Evolutionary conservation across 2,888 invertebrate species (phyloP).

Genomic region (Sinopyrophorus schimmeli): DNA sequence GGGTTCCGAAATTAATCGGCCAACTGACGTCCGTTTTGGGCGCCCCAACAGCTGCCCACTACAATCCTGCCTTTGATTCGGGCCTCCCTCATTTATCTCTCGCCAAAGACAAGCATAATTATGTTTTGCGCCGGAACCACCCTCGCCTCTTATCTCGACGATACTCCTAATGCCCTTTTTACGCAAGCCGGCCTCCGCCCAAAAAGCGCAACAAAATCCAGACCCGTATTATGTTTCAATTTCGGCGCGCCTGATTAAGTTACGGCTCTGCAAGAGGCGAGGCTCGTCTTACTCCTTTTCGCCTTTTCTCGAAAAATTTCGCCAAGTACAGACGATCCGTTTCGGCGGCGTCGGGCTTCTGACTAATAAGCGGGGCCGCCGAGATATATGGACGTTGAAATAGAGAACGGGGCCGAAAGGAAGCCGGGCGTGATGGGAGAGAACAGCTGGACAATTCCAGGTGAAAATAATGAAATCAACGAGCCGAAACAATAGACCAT

Average conservation of each 20-base stretch:
- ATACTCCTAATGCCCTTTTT: constrained; percentile 25
- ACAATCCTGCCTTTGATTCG: constrained; percentile 31
- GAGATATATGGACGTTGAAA: constrained; percentile 55
- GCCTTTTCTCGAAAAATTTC: no score
- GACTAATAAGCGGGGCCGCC: constrained; percentile 50
- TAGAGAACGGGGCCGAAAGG: constrained; percentile 48
- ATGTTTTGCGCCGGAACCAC: no score
- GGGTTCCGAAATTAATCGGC: constrained; percentile 35
- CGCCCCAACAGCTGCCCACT: constrained; percentile 36
- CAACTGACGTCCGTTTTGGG: constrained; percentile 37
- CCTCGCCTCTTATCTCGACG: no score
- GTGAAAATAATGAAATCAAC: constrained; percentile 58
- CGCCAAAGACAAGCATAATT: constrained; percentile 43
- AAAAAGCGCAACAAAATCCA: no score
- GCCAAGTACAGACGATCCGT: no score
- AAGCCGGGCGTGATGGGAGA: constrained; percentile 50
- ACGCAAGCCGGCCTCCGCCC: no score
- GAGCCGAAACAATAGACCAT: constrained; percentile 52
- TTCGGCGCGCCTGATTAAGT: no score
- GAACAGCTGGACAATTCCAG: constrained; percentile 54
- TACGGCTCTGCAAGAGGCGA: no score
- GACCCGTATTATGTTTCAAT: no score
- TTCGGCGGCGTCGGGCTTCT: no score
- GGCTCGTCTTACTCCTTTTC: no score
- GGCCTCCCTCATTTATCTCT: constrained; percentile 43